Conservation (phyloP, 2,797 vertebrate species). For the Anguilla obscura region DNA sequence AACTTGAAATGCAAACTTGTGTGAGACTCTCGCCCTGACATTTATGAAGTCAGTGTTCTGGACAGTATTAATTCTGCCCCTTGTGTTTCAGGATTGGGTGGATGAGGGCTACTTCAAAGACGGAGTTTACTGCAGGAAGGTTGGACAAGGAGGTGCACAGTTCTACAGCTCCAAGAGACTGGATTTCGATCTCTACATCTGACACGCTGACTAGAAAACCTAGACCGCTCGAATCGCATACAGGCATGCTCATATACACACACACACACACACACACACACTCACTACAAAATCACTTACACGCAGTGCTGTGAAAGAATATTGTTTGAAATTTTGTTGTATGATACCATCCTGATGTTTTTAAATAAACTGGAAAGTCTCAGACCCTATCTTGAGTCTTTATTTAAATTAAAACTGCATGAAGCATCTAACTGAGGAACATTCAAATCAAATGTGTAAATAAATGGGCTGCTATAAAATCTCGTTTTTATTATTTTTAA, state of each 20-base stretch:
- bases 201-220: conserved; percentile 50
- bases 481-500: no score
- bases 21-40: not conserved
- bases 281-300: not conserved
- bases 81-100: conserved; percentile 81
- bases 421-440: no score
- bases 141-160: conserved; percentile 76
- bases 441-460: no score
- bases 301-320: conserved; percentile 6
- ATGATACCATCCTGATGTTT: conserved; percentile 14
- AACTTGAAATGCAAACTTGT: not conserved
- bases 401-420: not conserved
- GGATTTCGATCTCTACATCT: conserved; percentile 88
- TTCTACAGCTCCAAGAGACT: conserved; percentile 91
- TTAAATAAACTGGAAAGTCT: conserved; percentile 27
- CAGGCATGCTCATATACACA: not conserved
- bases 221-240: not conserved
- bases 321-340: conserved; percentile 24
- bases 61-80: not conserved
- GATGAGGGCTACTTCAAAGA: conserved; percentile 86
- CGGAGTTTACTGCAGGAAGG: conserved; percentile 85
- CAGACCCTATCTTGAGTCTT: not conserved
- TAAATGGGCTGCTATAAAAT: no score
- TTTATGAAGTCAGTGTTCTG: not conserved
- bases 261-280: not conserved